Evolutionary conservation across 2,888 invertebrate genomes (phyloP), one percentile per base, ranked within the genome.

Genomic region (Allygus modestus): DNA sequence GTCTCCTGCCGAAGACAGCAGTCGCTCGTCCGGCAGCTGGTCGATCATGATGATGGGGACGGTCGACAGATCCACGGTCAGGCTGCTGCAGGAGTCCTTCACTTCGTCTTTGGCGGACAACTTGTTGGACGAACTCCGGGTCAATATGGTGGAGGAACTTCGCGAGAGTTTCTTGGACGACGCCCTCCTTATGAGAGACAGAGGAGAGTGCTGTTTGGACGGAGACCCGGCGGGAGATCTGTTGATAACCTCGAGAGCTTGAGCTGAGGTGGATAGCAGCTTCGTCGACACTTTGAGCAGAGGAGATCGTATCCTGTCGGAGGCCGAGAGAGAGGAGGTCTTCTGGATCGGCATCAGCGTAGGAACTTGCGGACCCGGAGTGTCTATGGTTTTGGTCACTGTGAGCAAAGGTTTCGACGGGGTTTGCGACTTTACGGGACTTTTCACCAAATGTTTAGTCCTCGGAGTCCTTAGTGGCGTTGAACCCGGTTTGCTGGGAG

Each of bases 101-200:
- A 43, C 23, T 20, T 41, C 51, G 7, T 84, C 43, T 41, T 84
- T 83, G 37, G 81, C 58, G n/a, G 84, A 75, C 11, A 82, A 58
- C 46, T 81, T 83, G 15, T 81, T 81, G 17, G 85, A 84, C 43
- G 73, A 51, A 58, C 85, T 86, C 28, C 86, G 79, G 65, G 86
- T 85, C 46, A 87, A 84, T 15, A 87, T 86, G 28, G 87, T 87
- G 23, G 88, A 88, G 73, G 88, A 87, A 51, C 88, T 95, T 85
- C 95, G 92, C 0, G 94, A 93, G 75, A 95, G 89, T 89, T 95
- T 95, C 0, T 95, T 95, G 87, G 95, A 95, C 88, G 95, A 94
- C 5, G 95, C 94, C 84, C 95, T 92, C 15, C 95, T 92, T 88
- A 95, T 95, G 87, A 95, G 87, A 91, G 87, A 87, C 26, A 88